These are phyloP conservation scores for Pogonomyrmex barbatus DNA, from an alignment of 1,140 invertebrate genomes.

Conservation along the genomic window DNA sequence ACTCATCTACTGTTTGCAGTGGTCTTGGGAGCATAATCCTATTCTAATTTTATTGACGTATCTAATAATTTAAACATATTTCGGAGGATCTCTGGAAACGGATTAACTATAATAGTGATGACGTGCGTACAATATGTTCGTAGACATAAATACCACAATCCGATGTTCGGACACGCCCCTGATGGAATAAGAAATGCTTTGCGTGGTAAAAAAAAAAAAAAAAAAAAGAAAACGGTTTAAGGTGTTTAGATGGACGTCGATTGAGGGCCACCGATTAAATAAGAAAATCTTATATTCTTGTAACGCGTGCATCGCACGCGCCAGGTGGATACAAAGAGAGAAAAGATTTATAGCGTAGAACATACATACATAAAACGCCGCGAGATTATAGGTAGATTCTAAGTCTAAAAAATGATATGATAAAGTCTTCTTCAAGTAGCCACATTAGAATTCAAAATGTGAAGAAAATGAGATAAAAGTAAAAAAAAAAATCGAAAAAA, in stretches of 20 bases:
- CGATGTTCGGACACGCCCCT: conserved; percentile 72
- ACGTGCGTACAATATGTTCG: conserved; percentile 71
- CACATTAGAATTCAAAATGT: not conserved
- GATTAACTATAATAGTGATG: conserved; percentile 71
- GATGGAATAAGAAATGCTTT: conserved; percentile 74
- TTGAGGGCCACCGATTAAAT: conserved; percentile 31
- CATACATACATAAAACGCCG: not conserved
- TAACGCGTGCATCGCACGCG: conserved; percentile 28
- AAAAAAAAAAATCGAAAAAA: not conserved
- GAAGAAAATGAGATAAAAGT: not conserved
- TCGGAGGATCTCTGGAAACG: conserved; percentile 63
- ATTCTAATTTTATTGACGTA: conserved; percentile 71
- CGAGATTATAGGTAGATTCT: not conserved
- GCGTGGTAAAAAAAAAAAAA: conserved; percentile 70
- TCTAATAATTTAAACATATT: conserved; percentile 68
- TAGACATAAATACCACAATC: conserved; percentile 76
- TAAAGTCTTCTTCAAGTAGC: not conserved
- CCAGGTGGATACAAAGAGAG: conserved; percentile 24
- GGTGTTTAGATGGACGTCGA: conserved; percentile 65
- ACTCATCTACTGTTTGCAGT: not conserved
- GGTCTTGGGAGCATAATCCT: conserved; percentile 38
- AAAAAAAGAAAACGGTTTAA: conserved; percentile 57
- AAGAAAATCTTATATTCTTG: conserved; percentile 26
- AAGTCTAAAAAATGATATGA: not conserved
- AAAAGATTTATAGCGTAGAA: not conserved